Evolutionary conservation across 2,797 vertebrate genomes (phyloP).

Genomic region (Alfaro cultratus): DNA sequence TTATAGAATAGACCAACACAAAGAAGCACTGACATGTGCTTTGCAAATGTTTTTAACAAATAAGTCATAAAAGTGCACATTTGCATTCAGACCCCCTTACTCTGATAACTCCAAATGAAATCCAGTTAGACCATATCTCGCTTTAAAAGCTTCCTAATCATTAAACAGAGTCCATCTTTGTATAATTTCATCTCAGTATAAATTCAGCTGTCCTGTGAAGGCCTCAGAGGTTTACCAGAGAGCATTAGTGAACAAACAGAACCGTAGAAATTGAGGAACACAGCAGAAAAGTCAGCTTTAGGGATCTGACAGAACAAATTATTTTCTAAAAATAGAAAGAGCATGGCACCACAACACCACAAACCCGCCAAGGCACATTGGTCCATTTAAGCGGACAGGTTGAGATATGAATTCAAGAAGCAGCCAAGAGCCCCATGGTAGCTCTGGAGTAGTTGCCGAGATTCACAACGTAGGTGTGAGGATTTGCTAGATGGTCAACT

Average conservation of each 20-base stretch:
- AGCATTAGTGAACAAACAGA: neutral
- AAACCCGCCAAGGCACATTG: too few relatives aligned
- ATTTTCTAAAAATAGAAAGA: neutral
- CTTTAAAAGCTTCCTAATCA: neutral
- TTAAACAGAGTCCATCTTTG: neutral
- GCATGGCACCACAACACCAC: neutral
- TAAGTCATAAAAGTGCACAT: neutral
- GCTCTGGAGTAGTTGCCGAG: neutral
- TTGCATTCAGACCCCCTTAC: neutral
- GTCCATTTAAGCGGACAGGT: neutral
- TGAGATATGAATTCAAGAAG: neutral
- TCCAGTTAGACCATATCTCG: neutral
- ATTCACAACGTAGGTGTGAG: neutral
- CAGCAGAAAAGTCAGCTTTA: neutral
- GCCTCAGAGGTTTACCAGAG: neutral
- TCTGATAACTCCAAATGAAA: neutral
- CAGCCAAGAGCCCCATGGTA: neutral
- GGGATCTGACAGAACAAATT: neutral
- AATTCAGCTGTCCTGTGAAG: neutral
- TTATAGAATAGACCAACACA: too few relatives aligned
- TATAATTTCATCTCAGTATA: neutral
- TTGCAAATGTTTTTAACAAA: neutral
- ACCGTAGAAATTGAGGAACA: neutral
- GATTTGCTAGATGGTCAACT: neutral
- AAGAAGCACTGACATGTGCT: neutral